Evolutionary conservation across 2,113 vertebrate species (phyloP).

Genomic region (Carassius carassius): DNA sequence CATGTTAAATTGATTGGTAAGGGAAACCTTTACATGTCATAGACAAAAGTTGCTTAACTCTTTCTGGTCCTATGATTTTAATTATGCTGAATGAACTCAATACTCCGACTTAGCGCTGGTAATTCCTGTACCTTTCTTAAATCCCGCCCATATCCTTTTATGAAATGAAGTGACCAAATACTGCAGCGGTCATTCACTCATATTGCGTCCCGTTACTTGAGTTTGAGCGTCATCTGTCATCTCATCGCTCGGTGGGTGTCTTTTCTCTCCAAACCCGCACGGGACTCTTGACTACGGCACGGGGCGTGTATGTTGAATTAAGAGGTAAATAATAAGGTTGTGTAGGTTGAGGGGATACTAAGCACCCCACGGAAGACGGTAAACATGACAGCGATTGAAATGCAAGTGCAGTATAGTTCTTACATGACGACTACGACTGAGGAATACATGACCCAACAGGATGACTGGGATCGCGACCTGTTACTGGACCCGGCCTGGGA

Average conservation of each 20-base stretch:
- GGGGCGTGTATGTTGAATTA: slow-evolving; percentile 47
- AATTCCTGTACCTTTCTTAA: not conserved
- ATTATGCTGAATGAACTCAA: not conserved
- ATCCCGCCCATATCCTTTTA: slow-evolving; percentile 51
- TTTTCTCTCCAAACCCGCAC: slow-evolving; percentile 30
- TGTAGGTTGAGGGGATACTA: slow-evolving; percentile 42
- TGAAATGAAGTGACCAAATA: slow-evolving; percentile 36
- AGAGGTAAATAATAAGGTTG: slow-evolving; percentile 5
- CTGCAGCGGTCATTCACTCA: slow-evolving; percentile 51
- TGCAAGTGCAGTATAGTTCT: slow-evolving; percentile 64
- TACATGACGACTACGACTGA: slow-evolving; percentile 62
- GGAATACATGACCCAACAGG: slow-evolving; percentile 76
- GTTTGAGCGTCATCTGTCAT: slow-evolving; percentile 45
- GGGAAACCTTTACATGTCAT: not conserved
- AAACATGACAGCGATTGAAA: slow-evolving; percentile 60
- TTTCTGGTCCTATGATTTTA: not conserved
- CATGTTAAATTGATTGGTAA: not conserved
- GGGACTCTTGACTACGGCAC: slow-evolving; percentile 2
- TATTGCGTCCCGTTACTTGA: slow-evolving; percentile 58
- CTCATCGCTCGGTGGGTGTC: slow-evolving; percentile 49
- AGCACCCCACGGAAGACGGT: slow-evolving; percentile 33
- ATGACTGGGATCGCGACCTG: slow-evolving; percentile 68
- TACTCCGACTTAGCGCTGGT: not conserved
- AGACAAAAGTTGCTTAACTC: not conserved
- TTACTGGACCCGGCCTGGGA: slow-evolving; percentile 80